Percentiles rank a stretch among this genome's conserved stretches.
phyloP scores from a whole-genome alignment of 2,888 invertebrate species.

The Argyra leucocephala region DNA sequence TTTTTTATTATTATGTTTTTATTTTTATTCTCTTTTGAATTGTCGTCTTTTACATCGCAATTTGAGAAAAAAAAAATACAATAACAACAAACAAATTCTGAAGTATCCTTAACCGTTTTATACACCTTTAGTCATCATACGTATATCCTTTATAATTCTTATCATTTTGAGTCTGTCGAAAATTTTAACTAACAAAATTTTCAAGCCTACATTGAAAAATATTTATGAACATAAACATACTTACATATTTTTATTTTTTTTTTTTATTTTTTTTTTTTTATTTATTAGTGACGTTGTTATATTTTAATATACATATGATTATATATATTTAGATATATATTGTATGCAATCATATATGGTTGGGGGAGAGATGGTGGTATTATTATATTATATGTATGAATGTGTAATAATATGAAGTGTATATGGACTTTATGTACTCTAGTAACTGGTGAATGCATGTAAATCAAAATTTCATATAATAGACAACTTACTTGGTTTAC shows the following conservation, averaged over 20 bases:
- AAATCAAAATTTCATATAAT: conserved; percentile 3
- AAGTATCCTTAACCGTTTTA: conserved; percentile 1
- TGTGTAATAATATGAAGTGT: not conserved
- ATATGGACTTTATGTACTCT: conserved; percentile 4
- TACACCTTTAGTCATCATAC: not conserved
- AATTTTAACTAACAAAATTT: not conserved
- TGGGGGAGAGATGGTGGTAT: too few species aligned
- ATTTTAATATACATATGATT: not conserved
- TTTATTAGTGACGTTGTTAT: not conserved
- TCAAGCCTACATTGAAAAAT: conserved; percentile 6
- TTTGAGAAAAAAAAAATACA: not conserved
- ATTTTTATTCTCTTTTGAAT: not conserved
- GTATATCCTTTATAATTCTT: not conserved
- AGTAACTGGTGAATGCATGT: not conserved
- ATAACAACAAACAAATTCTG: not conserved
- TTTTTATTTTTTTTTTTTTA: not conserved
- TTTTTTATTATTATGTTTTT: not conserved
- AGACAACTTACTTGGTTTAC: not conserved
- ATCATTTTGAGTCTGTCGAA: conserved; percentile 6
- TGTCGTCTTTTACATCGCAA: conserved; percentile 6
- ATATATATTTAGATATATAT: not conserved
- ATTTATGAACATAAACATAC: not conserved
- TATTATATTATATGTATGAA: too few species aligned
- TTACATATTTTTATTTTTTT: not conserved
- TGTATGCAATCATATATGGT: not conserved